Percentiles rank a stretch among this genome's conserved stretches.
Evolutionary conservation across 2,113 vertebrate species (phyloP).

Genomic region (Microtus richardsoni): DNA sequence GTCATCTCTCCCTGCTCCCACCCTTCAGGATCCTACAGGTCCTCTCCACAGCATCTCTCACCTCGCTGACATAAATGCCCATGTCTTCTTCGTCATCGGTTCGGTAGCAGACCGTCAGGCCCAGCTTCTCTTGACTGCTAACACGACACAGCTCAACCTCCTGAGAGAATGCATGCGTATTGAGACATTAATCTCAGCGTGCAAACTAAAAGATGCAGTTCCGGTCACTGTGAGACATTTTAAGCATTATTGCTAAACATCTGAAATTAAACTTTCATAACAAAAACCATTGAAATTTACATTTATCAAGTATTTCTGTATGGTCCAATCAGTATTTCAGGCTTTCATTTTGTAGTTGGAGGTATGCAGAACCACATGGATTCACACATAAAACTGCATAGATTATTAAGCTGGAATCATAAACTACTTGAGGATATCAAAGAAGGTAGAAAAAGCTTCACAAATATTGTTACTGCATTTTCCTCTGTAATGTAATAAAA

Average conservation of each 20-base stretch:
- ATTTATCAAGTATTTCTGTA: not conserved
- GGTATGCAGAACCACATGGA: not conserved
- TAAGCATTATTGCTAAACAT: not conserved
- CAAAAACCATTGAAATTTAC: not conserved
- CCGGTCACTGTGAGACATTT: not conserved
- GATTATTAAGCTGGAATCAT: not conserved
- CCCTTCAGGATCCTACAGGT: accelerated
- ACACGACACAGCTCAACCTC: slow-evolving; percentile 95
- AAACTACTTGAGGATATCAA: slow-evolving; percentile 4
- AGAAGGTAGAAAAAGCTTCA: not conserved
- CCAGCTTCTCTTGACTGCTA: slow-evolving; percentile 96
- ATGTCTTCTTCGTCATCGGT: slow-evolving; percentile 97
- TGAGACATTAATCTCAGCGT: slow-evolving; percentile 25
- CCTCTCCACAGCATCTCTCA: slow-evolving; percentile 78
- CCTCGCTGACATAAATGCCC: slow-evolving; percentile 97
- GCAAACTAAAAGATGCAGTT: not conserved
- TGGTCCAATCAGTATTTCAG: not conserved
- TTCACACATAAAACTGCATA: not conserved
- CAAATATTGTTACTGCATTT: slow-evolving; percentile 7
- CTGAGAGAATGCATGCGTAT: slow-evolving; percentile 82
- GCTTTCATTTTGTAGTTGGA: not conserved
- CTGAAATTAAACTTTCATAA: slow-evolving; percentile 16
- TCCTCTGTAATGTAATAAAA: slow-evolving; percentile 42
- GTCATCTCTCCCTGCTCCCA: not conserved
- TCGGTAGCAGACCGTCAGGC: slow-evolving; percentile 97